Base-by-base conservation (phyloP, 2,113 vertebrate genomes). In the Ondatra zibethicus region DNA sequence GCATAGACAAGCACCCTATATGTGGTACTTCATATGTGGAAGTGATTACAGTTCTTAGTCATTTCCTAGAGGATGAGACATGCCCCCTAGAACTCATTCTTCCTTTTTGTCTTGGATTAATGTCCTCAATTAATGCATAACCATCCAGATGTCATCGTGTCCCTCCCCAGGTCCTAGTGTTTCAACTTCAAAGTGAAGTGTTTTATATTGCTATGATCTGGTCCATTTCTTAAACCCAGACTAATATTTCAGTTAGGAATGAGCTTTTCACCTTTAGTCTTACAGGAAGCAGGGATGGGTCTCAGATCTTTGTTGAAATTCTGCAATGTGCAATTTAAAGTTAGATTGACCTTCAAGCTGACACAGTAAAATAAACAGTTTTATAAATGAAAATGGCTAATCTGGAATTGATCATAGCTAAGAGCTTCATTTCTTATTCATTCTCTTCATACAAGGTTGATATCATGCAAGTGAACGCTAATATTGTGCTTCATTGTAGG, bases 371-470 rank as follows among this genome's bases (percentile, higher is more conserved):
- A 98, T 97, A 99, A 98, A 98, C 98, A 98, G 92, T 95, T 98
- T 99, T 98, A 96, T 1, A 98, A 99, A 98, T 98, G 98, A 98
- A 98, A 98, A 98, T 97, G 98, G 95, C 95, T 98, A 98, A 97
- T 97, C 17, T 89, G 98, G 97, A 98, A 98, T 98, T 98, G 97
- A 98, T 98, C 97, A 97, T 90, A 97, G 97, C 96, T 97, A 98
- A 98, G 96, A 98, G 97, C 97, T 98, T 98, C 98, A 99, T 98
- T 99, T 98, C 98, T 98, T 98, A 98, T 99, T 99, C 96, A 98
- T 99, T 98, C 96, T 98, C 95, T 98, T 98, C 98, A 98, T 98
- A 98, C 98, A 98, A 98, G 96, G 97, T 97, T 98, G 98, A 96
- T 98, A 98, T 98, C 98, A 98, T 97, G 97, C 97, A 97, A 98